A percentile compares a stretch with the other conserved stretches of the same genome.
phyloP scores from a whole-genome alignment of 2,888 invertebrate genomes.

The Agonum fuliginosum region DNA sequence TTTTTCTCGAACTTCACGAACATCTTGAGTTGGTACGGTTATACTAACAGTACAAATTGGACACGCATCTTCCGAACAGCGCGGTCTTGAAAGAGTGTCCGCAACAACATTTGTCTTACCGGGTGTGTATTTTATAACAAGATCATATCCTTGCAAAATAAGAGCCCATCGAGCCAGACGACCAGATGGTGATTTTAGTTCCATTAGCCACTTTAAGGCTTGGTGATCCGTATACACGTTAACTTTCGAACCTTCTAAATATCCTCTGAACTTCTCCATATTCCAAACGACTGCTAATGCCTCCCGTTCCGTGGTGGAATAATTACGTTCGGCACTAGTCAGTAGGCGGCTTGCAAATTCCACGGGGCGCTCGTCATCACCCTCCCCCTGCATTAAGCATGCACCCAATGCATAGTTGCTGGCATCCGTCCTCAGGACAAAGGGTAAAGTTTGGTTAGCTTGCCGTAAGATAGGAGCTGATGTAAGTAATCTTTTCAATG shows the following conservation, averaged over 20 bases:
- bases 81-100: slow-evolving; percentile 68
- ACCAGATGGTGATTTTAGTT: slow-evolving; percentile 69
- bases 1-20: slow-evolving; percentile 7
- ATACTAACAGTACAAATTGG: background rate
- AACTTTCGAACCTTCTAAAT: slow-evolving; percentile 67
- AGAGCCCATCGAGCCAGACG: slow-evolving; percentile 72
- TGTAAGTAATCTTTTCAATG: background rate
- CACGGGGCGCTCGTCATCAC: background rate
- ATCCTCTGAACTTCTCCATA: slow-evolving; percentile 68
- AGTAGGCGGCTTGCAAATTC: background rate
- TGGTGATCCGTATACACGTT: slow-evolving; percentile 70
- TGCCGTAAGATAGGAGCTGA: slow-evolving; percentile 59
- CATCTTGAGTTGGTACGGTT: background rate
- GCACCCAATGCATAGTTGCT: slow-evolving; percentile 37
- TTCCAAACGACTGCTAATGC: slow-evolving; percentile 62
- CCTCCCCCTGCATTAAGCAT: slow-evolving; percentile 26
- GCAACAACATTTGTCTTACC: slow-evolving; percentile 69
- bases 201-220: slow-evolving; percentile 71
- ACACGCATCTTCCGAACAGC: background rate
- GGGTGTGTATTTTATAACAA: slow-evolving; percentile 69
- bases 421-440: slow-evolving; percentile 61
- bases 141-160: slow-evolving; percentile 68
- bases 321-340: slow-evolving; percentile 61
- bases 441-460: slow-evolving; percentile 62
- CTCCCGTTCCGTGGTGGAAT: slow-evolving; percentile 66